Conservation (phyloP, 2,113 vertebrate genomes). For the Oryzias woworae region DNA sequence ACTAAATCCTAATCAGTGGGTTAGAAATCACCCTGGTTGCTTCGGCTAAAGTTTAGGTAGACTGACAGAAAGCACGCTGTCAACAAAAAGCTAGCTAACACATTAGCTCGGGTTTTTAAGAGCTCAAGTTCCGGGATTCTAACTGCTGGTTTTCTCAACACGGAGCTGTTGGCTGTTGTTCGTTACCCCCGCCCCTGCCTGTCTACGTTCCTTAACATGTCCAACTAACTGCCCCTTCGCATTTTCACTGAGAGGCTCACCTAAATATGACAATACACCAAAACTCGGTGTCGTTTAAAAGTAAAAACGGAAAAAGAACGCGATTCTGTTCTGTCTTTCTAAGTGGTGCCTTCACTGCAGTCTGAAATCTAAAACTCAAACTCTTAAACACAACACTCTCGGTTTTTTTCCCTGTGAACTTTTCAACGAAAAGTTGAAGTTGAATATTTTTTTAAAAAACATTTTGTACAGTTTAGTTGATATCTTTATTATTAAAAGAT, state of each 20-base stretch:
- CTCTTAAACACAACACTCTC: too few species aligned
- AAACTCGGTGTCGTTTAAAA: neutral
- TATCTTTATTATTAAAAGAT: too few species aligned
- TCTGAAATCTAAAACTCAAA: slow-evolving; percentile 11
- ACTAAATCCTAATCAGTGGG: too few species aligned
- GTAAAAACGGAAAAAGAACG: slow-evolving; percentile 1
- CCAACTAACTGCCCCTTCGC: neutral
- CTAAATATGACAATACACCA: neutral
- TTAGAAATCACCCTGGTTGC: too few species aligned
- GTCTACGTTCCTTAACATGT: neutral
- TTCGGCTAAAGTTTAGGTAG: neutral
- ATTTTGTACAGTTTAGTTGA: too few species aligned
- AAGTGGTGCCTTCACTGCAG: slow-evolving; percentile 9
- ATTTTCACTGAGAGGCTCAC: neutral
- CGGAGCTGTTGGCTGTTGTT: slow-evolving; percentile 14
- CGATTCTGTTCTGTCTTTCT: neutral
- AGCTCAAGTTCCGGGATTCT: slow-evolving; percentile 61
- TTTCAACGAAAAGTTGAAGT: too few species aligned
- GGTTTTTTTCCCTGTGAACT: too few species aligned
- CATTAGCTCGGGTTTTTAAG: slow-evolving; percentile 43
- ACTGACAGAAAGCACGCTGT: slow-evolving; percentile 66
- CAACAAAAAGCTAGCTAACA: slow-evolving; percentile 69
- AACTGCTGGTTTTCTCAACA: slow-evolving; percentile 17
- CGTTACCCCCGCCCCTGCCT: slow-evolving; percentile 38
- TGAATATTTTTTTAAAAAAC: too few species aligned